phyloP scores from a whole-genome alignment of 2,888 invertebrate species.

The Leucophenga montana region DNA sequence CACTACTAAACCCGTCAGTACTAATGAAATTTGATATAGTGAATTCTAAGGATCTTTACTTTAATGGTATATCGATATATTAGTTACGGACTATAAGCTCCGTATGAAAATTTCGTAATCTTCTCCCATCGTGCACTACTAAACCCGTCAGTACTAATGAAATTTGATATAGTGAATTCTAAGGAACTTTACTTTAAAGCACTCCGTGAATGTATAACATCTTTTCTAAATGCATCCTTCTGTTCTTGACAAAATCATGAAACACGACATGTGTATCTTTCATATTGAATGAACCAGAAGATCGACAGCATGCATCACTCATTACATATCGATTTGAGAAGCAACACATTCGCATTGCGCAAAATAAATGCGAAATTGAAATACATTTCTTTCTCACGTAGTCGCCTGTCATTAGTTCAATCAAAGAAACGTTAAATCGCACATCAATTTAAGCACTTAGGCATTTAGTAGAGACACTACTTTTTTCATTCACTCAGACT shows the following conservation, averaged over 20 bases:
- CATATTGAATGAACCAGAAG: too few species aligned
- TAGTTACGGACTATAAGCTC: too few species aligned
- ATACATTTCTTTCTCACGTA: conserved; percentile 72
- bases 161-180: too few species aligned
- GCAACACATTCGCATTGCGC: conserved; percentile 42
- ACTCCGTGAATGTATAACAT: not conserved
- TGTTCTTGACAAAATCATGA: not conserved
- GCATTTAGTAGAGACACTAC: conserved; percentile 35
- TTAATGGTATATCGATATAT: too few species aligned
- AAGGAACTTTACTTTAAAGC: too few species aligned
- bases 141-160: too few species aligned
- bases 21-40: too few species aligned
- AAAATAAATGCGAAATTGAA: conserved; percentile 66
- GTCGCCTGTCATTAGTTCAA: conserved; percentile 66
- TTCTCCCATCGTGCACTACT: too few species aligned
- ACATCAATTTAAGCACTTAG: conserved; percentile 63
- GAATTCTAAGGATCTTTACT: too few species aligned
- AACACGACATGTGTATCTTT: too few species aligned
- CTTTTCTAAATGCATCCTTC: not conserved
- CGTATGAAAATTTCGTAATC: too few species aligned
- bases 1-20: too few species aligned
- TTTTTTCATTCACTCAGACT: not conserved
- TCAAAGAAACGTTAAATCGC: conserved; percentile 65
- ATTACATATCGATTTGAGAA: conserved; percentile 10
- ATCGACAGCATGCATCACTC: not conserved